These are phyloP conservation scores for Scaptomyza parva DNA, from an alignment of 2,888 invertebrate genomes.

Conservation along the genomic window DNA sequence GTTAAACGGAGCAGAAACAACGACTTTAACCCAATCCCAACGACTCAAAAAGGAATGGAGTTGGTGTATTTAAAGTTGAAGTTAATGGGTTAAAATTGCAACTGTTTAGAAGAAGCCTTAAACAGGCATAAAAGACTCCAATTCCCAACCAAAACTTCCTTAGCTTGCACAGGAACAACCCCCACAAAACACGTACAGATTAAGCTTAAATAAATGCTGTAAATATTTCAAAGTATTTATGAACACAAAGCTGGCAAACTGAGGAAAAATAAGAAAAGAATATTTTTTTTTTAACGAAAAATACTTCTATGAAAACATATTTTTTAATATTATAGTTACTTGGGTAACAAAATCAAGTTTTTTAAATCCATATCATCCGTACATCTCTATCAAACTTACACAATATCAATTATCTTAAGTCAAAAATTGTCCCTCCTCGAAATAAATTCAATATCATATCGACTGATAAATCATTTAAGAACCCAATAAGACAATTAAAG, in stretches of 20 bases:
- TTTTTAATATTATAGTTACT: no score
- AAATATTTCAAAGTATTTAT: background rate
- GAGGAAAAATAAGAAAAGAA: no score
- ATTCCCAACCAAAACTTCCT: background rate
- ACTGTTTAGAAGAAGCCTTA: conserved; percentile 52
- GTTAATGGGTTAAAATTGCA: conserved; percentile 37
- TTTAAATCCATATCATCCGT: no score
- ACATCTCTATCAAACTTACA: no score
- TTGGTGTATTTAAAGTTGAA: conserved; percentile 7
- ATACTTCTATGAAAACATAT: no score
- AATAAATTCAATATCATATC: conserved; percentile 9
- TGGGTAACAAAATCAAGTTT: no score
- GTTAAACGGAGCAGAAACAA: conserved; percentile 50
- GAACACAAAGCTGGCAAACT: no score
- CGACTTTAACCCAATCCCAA: conserved; percentile 12
- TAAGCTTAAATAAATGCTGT: no score
- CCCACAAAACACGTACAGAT: no score
- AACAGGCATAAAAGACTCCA: background rate
- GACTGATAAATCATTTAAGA: background rate
- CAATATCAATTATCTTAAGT: no score
- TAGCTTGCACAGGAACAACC: background rate
- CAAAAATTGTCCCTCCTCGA: background rate
- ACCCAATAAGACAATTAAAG: conserved; percentile 37
- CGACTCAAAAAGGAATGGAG: background rate
- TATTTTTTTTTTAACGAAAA: no score